Percentiles rank a stretch among this genome's conserved stretches.
These are phyloP conservation scores for Pica pica DNA, from an alignment of 2,113 vertebrate species.

Conservation along the genomic window DNA sequence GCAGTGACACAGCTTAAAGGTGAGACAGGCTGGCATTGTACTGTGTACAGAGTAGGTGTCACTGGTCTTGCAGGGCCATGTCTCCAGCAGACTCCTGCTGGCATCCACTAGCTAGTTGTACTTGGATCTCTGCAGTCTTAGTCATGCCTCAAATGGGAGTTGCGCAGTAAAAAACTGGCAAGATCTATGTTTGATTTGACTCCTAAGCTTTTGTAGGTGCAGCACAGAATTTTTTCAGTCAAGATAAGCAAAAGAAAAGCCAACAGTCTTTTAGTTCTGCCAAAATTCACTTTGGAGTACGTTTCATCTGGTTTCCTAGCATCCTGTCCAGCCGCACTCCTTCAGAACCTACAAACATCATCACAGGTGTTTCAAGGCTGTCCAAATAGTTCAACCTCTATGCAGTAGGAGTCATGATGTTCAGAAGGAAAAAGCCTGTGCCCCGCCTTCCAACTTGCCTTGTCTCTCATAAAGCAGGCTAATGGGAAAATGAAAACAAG, in stretches of 20 bases:
- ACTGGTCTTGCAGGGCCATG: neutral
- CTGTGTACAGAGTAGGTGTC: fast-evolving
- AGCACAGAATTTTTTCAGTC: neutral
- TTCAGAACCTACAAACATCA: neutral
- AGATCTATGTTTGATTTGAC: neutral
- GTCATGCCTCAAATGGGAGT: neutral
- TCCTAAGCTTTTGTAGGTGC: neutral
- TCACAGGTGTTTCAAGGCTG: neutral
- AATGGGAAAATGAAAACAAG: neutral
- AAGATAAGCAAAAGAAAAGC: neutral
- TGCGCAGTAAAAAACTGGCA: neutral
- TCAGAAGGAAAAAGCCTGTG: neutral
- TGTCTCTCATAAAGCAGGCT: neutral
- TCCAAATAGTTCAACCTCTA: neutral
- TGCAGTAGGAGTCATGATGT: neutral
- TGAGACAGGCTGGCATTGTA: neutral
- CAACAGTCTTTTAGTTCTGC: neutral
- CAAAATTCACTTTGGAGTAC: neutral
- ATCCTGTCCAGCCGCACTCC: neutral
- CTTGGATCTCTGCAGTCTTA: neutral
- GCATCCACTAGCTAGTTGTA: neutral
- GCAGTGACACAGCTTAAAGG: neutral
- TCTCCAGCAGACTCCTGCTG: neutral
- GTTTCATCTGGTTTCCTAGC: neutral
- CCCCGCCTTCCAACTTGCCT: neutral